A percentile compares a stretch with the other conserved stretches of the same genome.
These are phyloP conservation scores for Halocaridina rubra DNA, from an alignment of 2,888 invertebrate genomes.

Conservation along the genomic window DNA sequence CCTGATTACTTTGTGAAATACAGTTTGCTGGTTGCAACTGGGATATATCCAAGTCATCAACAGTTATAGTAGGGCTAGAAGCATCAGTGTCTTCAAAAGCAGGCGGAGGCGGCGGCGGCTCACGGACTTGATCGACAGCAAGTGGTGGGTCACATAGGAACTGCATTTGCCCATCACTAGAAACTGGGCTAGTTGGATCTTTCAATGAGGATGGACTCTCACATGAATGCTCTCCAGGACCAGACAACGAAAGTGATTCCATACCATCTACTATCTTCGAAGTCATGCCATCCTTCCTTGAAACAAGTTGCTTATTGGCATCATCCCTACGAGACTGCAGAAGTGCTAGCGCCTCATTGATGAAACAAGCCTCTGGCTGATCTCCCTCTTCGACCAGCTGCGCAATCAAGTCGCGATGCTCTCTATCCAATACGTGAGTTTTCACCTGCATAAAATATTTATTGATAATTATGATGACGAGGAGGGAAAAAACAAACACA, in stretches of 20 bases:
- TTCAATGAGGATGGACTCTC: conserved; percentile 18
- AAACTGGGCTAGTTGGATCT: neutral
- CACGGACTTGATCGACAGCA: neutral
- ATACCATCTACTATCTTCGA: neutral
- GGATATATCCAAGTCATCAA: conserved; percentile 54
- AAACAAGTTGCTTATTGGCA: no score
- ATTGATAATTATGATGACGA: neutral
- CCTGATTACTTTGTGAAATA: conserved; percentile 13
- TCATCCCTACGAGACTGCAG: conserved; percentile 67
- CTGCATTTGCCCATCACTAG: neutral
- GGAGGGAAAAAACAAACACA: neutral
- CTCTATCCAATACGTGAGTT: conserved; percentile 78
- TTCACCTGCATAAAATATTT: conserved; percentile 71
- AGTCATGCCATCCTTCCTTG: neutral
- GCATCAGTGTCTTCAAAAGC: neutral
- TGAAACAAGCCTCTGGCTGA: conserved; percentile 85
- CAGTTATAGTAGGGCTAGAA: conserved; percentile 25
- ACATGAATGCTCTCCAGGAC: conserved; percentile 26
- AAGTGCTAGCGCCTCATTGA: conserved; percentile 83
- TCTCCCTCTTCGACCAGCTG: conserved; percentile 74
- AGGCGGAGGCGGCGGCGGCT: neutral
- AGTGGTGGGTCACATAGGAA: neutral
- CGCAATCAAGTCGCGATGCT: conserved; percentile 76
- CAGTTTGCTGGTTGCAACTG: conserved; percentile 39
- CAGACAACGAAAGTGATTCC: conserved; percentile 19